Conservation (phyloP, 1,140 invertebrate species). For the Metopolophium dirhodum region DNA sequence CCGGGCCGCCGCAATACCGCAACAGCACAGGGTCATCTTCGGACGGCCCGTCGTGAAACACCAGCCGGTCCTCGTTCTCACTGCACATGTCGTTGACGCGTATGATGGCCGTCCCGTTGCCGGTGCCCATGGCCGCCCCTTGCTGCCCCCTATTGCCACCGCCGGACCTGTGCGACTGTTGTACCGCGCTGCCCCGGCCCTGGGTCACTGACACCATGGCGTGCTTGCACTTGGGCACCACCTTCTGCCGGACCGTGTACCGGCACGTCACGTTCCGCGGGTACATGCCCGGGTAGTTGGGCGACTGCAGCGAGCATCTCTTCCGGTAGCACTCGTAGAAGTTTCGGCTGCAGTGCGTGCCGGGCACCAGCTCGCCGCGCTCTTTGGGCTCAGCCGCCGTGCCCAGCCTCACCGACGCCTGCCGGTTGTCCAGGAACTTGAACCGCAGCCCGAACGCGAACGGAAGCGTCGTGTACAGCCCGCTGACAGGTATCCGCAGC, state of each 20-base stretch:
- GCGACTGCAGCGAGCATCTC: conserved; percentile 80
- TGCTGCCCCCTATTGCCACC: not conserved
- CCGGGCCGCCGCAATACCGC: conserved; percentile 86
- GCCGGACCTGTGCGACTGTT: not conserved
- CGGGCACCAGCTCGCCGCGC: conserved; percentile 77
- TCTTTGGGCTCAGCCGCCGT: conserved; percentile 74
- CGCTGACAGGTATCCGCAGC: conserved; percentile 74
- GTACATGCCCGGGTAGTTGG: conserved; percentile 93
- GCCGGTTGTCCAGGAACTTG: conserved; percentile 75
- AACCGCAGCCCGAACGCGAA: conserved; percentile 80
- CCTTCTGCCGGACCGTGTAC: conserved; percentile 80
- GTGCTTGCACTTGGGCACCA: conserved; percentile 84
- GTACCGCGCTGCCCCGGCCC: not conserved
- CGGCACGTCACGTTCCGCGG: conserved; percentile 85
- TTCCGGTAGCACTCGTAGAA: conserved; percentile 87
- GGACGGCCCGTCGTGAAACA: conserved; percentile 83
- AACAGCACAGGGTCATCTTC: conserved; percentile 81
- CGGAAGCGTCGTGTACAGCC: conserved; percentile 65
- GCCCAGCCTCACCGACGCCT: conserved; percentile 80
- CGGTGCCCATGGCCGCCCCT: not conserved
- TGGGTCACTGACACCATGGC: conserved; percentile 84
- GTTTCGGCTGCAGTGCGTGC: conserved; percentile 85
- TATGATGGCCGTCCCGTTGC: conserved; percentile 63
- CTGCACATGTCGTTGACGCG: conserved; percentile 84
- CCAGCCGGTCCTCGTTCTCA: conserved; percentile 78